Base-by-base conservation (phyloP, 2,888 invertebrate genomes). In the Thymelicus sylvestris region DNA sequence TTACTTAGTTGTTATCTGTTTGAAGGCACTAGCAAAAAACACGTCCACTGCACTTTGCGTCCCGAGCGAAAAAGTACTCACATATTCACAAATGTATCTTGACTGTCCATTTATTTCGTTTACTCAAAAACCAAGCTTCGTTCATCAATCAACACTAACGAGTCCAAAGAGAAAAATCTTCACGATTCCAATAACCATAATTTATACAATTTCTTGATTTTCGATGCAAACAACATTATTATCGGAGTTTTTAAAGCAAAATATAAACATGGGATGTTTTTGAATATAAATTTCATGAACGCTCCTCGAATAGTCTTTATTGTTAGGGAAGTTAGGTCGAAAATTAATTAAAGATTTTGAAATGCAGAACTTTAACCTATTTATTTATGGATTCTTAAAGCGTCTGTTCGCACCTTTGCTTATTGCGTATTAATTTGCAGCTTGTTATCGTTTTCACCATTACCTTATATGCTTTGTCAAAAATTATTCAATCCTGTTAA, bases 111-210 rank as follows among this genome's bases (percentile, higher is more conserved):
- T 48, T 8, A 31, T 50, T 63, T 63, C 4, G 3, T 50, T 50
- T 15, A 7, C 24, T 38, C 15, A 38, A 50, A 24, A 15, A 39
- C 31, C 31, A 31, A 47, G 41, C 24, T 63, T 48, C 24, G 48
- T n/a, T 50, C 63, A 63, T 63, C 31, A 63, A 63, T 63, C 63
- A 63, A 48, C 19, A 38, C 38, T 63, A 63, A 48, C n/a, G n/a
- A 63, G 38, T 10, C 3, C 6, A 8, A 38, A 50, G 19, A 62
- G 24, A 63, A 50, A 50, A 63, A 31, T 48, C 63, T 13, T 6
- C 24, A 38, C 7, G 31, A 13, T n/a, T 48, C n/a, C 19, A 47
- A 47, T 24, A 47, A 47, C 47, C 24, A 62, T 24, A 4, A 15
- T 52, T 55, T 52, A 15, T 15, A 44, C 19, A 15, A 19, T 61